Percentiles rank a stretch among this genome's conserved stretches.
Evolutionary conservation across 1,140 invertebrate genomes (phyloP).

Genomic region (Lepidurus packardi): DNA sequence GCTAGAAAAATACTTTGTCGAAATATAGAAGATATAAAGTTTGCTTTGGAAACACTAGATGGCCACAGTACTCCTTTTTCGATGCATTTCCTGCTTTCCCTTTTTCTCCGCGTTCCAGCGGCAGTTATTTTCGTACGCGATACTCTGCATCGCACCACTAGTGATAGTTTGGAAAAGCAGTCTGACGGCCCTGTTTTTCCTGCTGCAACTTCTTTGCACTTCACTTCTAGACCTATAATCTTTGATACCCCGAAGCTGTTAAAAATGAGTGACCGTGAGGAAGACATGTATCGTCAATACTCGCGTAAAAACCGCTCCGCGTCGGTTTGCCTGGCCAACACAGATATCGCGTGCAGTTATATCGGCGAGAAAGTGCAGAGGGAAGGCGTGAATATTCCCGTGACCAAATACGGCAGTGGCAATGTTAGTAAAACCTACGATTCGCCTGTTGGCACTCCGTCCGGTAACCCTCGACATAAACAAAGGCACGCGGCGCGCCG

Average conservation of each 20-base stretch:
- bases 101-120: neutral
- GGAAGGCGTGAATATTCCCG: neutral
- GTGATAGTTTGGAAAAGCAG: neutral
- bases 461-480: neutral
- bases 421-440: neutral
- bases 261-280: neutral
- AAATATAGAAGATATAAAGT: too few species aligned
- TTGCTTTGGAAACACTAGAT: neutral
- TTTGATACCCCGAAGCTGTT: neutral
- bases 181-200: neutral
- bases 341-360: neutral
- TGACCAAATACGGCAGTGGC: neutral
- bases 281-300: neutral
- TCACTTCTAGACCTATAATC: neutral
- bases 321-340: neutral
- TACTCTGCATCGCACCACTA: neutral
- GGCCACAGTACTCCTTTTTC: neutral
- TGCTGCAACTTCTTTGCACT: neutral
- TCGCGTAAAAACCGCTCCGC: neutral
- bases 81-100: neutral
- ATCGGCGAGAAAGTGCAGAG: neutral
- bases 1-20: too few species aligned
- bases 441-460: neutral
- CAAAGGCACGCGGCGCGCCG: constrained; percentile 28
- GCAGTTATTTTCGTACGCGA: constrained; percentile 15